phyloP scores from a whole-genome alignment of 1,140 invertebrate genomes.

The Linepithema humile region DNA sequence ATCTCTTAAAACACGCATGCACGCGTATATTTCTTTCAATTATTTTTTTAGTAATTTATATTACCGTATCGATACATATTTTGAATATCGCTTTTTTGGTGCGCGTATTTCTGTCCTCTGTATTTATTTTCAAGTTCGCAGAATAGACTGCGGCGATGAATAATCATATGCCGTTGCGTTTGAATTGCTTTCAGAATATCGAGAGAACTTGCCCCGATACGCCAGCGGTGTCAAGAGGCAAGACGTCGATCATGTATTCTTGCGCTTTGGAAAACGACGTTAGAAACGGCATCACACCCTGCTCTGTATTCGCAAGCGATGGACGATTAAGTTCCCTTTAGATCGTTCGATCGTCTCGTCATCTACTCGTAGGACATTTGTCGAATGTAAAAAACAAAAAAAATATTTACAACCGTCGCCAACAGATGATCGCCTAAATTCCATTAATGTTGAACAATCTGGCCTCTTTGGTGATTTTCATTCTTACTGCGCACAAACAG shows the following conservation, averaged over 20 bases:
- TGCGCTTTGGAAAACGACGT: conserved; percentile 90
- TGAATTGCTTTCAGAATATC: conserved; percentile 73
- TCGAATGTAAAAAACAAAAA: neutral
- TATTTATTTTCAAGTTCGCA: neutral
- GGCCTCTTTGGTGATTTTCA: neutral
- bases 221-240: conserved; percentile 89
- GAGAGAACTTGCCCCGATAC: conserved; percentile 77
- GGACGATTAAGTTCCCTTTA: conserved; percentile 42
- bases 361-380: neutral
- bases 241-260: conserved; percentile 92
- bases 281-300: conserved; percentile 71
- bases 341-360: conserved; percentile 19
- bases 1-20: no score
- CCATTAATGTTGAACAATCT: neutral
- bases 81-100: neutral
- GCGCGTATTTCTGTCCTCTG: neutral
- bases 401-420: neutral
- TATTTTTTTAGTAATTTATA: neutral
- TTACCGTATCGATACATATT: neutral
- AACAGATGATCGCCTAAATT: neutral
- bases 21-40: neutral
- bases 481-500: neutral
- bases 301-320: conserved; percentile 38
- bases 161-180: conserved; percentile 3
- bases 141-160: neutral